Evolutionary conservation across 2,113 vertebrate genomes (phyloP).

Genomic region (Tiliqua scincoides): DNA sequence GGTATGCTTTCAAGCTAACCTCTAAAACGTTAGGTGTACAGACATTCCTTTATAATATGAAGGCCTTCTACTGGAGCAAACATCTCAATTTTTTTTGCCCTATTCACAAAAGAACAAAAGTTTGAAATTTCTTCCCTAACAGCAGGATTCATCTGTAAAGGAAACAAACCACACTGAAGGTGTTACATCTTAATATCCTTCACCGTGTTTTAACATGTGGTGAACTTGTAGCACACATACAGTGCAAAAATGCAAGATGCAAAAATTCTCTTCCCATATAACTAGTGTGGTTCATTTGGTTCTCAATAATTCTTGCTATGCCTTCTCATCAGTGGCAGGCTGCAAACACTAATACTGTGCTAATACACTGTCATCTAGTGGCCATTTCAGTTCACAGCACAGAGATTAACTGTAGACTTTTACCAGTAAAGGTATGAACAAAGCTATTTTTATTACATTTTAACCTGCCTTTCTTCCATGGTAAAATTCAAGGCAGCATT

Average conservation of each 20-base stretch:
- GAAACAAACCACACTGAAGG: background rate
- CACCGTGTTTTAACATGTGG: background rate
- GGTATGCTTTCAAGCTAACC: background rate
- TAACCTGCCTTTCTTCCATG: too few species aligned
- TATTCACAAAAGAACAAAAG: background rate
- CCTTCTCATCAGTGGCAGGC: background rate
- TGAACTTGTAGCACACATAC: background rate
- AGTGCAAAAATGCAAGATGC: background rate
- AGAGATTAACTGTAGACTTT: background rate
- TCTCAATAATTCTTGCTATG: background rate
- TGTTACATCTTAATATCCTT: too few species aligned
- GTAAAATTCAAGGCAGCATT: too few species aligned
- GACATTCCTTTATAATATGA: background rate
- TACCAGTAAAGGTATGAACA: background rate
- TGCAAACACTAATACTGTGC: background rate
- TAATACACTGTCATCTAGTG: conserved; percentile 48
- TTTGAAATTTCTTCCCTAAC: background rate
- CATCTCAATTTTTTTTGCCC: background rate
- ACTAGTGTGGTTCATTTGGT: background rate
- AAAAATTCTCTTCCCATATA: background rate
- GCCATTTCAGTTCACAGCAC: conserved; percentile 5
- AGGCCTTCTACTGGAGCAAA: background rate
- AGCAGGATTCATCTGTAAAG: background rate
- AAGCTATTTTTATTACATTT: too few species aligned
- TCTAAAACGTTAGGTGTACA: background rate